Conservation (phyloP, 2,797 vertebrate genomes). For the Perodicticus potto region DNA sequence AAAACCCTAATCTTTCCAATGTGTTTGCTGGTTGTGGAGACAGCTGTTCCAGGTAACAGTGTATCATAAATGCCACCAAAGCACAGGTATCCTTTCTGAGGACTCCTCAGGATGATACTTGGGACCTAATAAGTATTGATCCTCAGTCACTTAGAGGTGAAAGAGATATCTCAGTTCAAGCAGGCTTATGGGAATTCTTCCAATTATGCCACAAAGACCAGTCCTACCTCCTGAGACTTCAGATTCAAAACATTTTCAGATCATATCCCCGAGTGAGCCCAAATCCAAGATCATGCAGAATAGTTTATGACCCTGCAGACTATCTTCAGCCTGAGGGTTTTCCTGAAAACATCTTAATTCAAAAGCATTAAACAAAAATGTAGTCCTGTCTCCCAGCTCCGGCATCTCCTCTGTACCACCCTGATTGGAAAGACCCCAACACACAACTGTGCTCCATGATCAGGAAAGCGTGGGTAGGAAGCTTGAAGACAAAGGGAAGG, state of each 20-base stretch:
- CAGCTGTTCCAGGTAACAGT: neutral
- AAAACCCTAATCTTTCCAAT: neutral
- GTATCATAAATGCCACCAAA: neutral
- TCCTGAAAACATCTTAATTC: neutral
- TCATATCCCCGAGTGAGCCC: neutral
- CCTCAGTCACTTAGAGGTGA: neutral
- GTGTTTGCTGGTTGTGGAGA: neutral
- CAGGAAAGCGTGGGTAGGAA: neutral
- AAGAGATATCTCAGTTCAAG: neutral
- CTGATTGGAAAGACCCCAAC: neutral
- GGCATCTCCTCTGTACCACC: neutral
- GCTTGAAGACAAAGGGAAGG: neutral
- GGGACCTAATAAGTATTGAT: neutral
- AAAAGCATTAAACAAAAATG: neutral
- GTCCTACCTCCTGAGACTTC: neutral
- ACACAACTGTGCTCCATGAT: neutral
- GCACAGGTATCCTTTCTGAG: neutral
- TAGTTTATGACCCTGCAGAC: neutral
- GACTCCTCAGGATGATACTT: neutral
- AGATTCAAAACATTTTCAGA: constrained; percentile 43
- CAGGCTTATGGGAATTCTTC: neutral
- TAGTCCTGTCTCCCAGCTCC: neutral
- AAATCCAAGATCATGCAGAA: neutral
- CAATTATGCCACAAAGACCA: constrained; percentile 23
- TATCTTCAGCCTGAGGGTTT: neutral